A percentile compares a stretch with the other conserved stretches of the same genome.
phyloP scores from a whole-genome alignment of 1,140 invertebrate genomes.

The Drosophila ambigua region DNA sequence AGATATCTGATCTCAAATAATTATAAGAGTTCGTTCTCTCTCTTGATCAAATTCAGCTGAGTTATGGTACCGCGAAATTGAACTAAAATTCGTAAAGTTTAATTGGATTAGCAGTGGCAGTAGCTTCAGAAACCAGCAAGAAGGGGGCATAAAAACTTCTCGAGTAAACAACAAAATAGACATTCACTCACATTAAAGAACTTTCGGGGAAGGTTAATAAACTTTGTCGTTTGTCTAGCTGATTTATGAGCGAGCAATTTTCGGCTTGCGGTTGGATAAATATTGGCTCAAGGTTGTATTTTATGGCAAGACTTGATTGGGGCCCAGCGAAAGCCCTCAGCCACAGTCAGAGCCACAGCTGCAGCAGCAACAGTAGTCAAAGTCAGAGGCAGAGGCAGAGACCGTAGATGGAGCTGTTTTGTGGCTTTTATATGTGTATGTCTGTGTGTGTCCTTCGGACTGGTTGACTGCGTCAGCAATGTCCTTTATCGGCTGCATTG shows the following conservation, averaged over 20 bases:
- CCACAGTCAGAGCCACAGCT: slow-evolving; percentile 3
- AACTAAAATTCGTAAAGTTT: too few relatives aligned
- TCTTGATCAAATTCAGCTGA: too few relatives aligned
- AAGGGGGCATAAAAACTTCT: slow-evolving; percentile 41
- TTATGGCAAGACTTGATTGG: slow-evolving; percentile 70
- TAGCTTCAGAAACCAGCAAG: slow-evolving; percentile 7
- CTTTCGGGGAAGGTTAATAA: slow-evolving; percentile 55
- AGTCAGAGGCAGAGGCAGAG: too few relatives aligned
- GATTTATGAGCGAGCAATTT: slow-evolving; percentile 67
- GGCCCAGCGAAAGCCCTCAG: slow-evolving; percentile 18
- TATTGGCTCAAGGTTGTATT: slow-evolving; percentile 66
- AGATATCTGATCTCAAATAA: too few relatives aligned
- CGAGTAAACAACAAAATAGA: slow-evolving; percentile 68
- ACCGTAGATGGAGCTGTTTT: not conserved
- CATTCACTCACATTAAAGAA: slow-evolving; percentile 37
- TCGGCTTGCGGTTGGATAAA: slow-evolving; percentile 49
- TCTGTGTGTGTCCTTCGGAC: slow-evolving; percentile 42
- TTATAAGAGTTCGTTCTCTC: too few relatives aligned
- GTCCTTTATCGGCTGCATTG: slow-evolving; percentile 46
- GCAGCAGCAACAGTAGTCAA: slow-evolving; percentile 6
- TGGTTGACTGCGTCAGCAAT: slow-evolving; percentile 51
- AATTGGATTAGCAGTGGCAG: too few relatives aligned
- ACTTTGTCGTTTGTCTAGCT: slow-evolving; percentile 73
- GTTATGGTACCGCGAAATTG: too few relatives aligned
- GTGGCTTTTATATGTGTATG: not conserved